phyloP scores from a whole-genome alignment of 2,888 invertebrate species.

The Meghimatium bilineatum region DNA sequence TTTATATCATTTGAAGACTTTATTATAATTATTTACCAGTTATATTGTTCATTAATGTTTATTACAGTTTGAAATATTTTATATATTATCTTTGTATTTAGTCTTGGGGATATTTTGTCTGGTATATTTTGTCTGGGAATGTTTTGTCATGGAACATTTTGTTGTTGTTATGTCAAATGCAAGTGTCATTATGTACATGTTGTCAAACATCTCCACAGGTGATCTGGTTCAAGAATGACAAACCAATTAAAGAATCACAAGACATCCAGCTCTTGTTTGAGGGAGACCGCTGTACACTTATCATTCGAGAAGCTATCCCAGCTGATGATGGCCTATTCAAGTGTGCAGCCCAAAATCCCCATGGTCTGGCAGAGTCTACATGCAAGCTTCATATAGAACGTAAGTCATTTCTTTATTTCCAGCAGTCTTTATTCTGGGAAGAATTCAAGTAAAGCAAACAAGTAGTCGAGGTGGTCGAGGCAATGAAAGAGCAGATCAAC shows the following conservation, averaged over 20 bases:
- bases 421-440: not conserved
- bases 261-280: conserved; percentile 89
- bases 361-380: conserved; percentile 89
- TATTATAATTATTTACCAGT: too few relatives aligned
- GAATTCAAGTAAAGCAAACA: too few relatives aligned
- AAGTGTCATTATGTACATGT: not conserved
- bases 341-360: conserved; percentile 91
- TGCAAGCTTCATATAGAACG: conserved; percentile 87
- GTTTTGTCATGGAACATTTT: too few relatives aligned
- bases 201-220: conserved; percentile 77
- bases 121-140: too few relatives aligned
- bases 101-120: too few relatives aligned
- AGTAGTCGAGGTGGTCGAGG: too few relatives aligned
- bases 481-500: too few relatives aligned
- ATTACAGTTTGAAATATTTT: too few relatives aligned
- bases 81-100: too few relatives aligned
- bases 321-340: conserved; percentile 88
- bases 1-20: too few relatives aligned
- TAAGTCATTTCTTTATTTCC: conserved; percentile 60
- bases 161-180: too few relatives aligned
- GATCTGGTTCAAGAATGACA: conserved; percentile 87
- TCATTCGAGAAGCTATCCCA: conserved; percentile 80
- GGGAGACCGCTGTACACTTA: conserved; percentile 82
- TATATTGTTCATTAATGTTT: too few relatives aligned
- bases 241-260: conserved; percentile 88